phyloP scores from a whole-genome alignment of 1,140 invertebrate genomes.

The Drosophila triauraria region DNA sequence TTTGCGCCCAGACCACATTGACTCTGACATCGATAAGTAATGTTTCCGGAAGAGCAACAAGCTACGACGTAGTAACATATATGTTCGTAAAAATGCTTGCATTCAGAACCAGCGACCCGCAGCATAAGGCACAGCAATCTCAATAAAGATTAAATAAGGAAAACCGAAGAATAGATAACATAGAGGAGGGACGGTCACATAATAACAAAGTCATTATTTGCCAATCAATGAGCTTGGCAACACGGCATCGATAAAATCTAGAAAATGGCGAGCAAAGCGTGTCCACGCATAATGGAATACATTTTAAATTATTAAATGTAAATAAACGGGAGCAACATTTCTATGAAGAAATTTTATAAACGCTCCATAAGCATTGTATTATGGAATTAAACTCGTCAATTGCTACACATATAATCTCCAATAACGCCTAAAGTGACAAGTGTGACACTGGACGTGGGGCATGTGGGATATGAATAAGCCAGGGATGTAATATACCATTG shows the following conservation, averaged over 20 bases:
- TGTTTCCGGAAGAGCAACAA: slow-evolving; percentile 22
- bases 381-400: slow-evolving; percentile 13
- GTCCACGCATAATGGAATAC: slow-evolving; percentile 9
- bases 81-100: slow-evolving; percentile 24
- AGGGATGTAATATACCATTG: neutral
- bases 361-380: neutral
- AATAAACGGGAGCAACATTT: slow-evolving; percentile 8
- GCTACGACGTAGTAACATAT: slow-evolving; percentile 16
- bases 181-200: slow-evolving; percentile 25
- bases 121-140: slow-evolving; percentile 56
- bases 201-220: slow-evolving; percentile 66
- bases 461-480: neutral
- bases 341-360: neutral
- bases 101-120: slow-evolving; percentile 31
- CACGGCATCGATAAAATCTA: slow-evolving; percentile 39
- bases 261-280: neutral
- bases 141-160: slow-evolving; percentile 46
- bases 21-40: slow-evolving; percentile 35
- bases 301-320: slow-evolving; percentile 21
- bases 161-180: slow-evolving; percentile 10
- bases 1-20: neutral
- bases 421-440: slow-evolving; percentile 53
- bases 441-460: slow-evolving; percentile 18
- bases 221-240: slow-evolving; percentile 53
- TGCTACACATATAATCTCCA: slow-evolving; percentile 11